Evolutionary conservation across 2,888 invertebrate species (phyloP).

Genomic region (Nesidiocoris tenuis): DNA sequence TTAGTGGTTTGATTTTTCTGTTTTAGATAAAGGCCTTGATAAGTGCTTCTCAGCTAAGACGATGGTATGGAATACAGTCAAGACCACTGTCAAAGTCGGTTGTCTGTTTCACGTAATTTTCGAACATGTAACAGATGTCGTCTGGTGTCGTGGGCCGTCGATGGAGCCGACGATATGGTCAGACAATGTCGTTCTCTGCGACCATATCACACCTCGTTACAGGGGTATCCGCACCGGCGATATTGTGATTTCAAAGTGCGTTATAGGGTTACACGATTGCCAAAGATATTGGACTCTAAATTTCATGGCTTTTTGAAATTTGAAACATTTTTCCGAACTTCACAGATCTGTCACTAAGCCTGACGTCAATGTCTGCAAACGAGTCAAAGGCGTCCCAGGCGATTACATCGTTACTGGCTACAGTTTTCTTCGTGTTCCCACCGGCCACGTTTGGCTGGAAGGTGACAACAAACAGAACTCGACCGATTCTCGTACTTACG

Average conservation of each 20-base stretch:
- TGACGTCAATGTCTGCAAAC: constrained; percentile 77
- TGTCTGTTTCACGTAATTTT: constrained; percentile 24
- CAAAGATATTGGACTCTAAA: too few species aligned
- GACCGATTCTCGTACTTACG: constrained; percentile 81
- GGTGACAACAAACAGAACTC: constrained; percentile 86
- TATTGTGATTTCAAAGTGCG: constrained; percentile 74
- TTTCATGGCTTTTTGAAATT: too few species aligned
- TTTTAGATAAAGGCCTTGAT: too few species aligned
- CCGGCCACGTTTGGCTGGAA: constrained; percentile 87
- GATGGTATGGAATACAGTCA: constrained; percentile 29
- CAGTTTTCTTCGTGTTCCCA: constrained; percentile 64
- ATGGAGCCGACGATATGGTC: constrained; percentile 89
- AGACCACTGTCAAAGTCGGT: constrained; percentile 21
- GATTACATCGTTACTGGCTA: constrained; percentile 57
- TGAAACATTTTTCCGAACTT: not conserved
- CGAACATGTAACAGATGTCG: constrained; percentile 33
- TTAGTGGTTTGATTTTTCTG: too few species aligned
- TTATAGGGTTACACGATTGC: not conserved
- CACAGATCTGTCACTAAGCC: constrained; percentile 69
- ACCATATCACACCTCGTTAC: constrained; percentile 70
- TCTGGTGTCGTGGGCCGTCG: constrained; percentile 84
- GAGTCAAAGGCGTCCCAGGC: constrained; percentile 75
- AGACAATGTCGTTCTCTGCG: constrained; percentile 78
- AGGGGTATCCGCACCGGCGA: constrained; percentile 71
- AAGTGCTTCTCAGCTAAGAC: not conserved